These are phyloP conservation scores for Salvator merianae DNA, from an alignment of 2,113 vertebrate genomes.

Conservation along the genomic window DNA sequence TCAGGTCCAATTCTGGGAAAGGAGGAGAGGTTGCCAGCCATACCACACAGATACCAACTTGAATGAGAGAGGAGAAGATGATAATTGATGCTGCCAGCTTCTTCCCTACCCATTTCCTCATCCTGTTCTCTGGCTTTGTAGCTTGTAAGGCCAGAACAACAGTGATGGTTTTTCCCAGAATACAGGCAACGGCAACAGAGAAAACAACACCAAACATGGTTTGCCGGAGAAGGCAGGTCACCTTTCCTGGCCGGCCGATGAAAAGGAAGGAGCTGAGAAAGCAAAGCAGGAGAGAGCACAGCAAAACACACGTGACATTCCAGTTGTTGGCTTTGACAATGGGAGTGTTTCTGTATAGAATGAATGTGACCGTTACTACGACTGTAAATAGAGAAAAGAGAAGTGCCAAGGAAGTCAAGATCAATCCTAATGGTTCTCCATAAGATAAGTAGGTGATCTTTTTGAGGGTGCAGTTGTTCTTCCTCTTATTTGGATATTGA, in stretches of 20 bases:
- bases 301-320: background rate
- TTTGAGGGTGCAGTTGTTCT: background rate
- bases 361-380: background rate
- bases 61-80: background rate
- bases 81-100: background rate
- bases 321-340: conserved; percentile 7
- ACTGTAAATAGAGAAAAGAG: background rate
- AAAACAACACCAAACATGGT: background rate
- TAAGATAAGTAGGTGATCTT: background rate
- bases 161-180: background rate
- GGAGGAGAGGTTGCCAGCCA: background rate
- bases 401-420: background rate
- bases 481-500: background rate
- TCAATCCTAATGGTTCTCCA: background rate
- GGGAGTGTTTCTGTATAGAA: background rate
- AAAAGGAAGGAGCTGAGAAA: background rate
- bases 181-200: background rate
- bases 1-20: background rate
- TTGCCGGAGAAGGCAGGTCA: background rate
- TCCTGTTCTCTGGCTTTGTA: background rate
- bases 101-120: background rate
- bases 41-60: background rate
- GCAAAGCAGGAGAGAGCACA: background rate
- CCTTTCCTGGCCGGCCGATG: background rate
- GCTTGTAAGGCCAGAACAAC: background rate